These are phyloP conservation scores for Arenaria interpres DNA, from an alignment of 2,113 vertebrate species.

Conservation along the genomic window DNA sequence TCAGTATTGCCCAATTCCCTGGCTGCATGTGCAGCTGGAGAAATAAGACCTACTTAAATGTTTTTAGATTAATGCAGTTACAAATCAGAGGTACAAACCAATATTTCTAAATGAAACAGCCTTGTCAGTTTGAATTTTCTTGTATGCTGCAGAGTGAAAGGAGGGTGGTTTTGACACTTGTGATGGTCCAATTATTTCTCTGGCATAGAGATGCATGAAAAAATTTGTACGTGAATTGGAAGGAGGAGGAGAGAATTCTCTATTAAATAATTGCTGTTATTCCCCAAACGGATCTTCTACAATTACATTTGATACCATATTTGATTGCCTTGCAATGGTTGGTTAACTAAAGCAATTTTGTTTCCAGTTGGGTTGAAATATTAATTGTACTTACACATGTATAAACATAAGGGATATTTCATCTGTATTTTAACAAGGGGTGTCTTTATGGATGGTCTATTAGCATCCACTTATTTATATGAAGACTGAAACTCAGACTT, in stretches of 20 bases:
- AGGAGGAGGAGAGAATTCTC: constrained; percentile 29
- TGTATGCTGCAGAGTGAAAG: neutral
- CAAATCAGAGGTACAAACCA: constrained; percentile 48
- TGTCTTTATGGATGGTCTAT: constrained; percentile 48
- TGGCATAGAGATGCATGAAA: neutral
- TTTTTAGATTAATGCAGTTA: constrained; percentile 61
- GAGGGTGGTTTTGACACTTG: constrained; percentile 3
- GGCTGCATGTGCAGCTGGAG: neutral
- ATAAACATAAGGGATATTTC: constrained; percentile 68
- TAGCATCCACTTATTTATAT: constrained; percentile 52
- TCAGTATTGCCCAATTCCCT: neutral
- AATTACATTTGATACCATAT: constrained; percentile 69
- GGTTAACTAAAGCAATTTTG: constrained; percentile 79
- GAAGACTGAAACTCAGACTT: neutral
- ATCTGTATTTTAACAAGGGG: constrained; percentile 67
- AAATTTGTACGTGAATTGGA: neutral
- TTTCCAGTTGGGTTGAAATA: constrained; percentile 59
- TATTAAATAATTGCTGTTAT: constrained; percentile 71
- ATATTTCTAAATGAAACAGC: constrained; percentile 53
- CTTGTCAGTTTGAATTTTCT: constrained; percentile 10
- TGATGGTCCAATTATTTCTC: constrained; percentile 58
- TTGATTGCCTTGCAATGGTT: constrained; percentile 77
- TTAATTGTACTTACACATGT: constrained; percentile 78
- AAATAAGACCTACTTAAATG: constrained; percentile 33
- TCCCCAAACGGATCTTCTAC: constrained; percentile 69